Evolutionary conservation across 1,140 invertebrate genomes (phyloP).

Genomic region (Drosophila pseudoananassae): DNA sequence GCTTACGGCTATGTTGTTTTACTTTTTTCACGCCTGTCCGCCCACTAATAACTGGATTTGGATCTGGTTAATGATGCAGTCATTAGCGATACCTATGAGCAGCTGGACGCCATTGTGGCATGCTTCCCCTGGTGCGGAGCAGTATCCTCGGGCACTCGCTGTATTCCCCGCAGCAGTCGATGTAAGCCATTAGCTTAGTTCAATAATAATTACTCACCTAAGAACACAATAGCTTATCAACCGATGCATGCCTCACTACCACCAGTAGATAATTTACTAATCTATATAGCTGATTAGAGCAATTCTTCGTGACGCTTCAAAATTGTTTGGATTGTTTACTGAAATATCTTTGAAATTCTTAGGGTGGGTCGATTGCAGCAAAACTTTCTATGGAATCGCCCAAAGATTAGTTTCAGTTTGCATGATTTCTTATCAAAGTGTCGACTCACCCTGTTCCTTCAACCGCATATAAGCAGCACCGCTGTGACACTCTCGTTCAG

Average conservation of each 20-base stretch:
- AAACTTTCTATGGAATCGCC: slow-evolving; percentile 6
- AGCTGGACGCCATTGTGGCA: slow-evolving; percentile 88
- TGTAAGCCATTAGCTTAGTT: slow-evolving; percentile 66
- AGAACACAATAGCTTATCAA: slow-evolving; percentile 14
- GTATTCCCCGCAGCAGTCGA: slow-evolving; percentile 84
- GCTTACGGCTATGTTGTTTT: slow-evolving; percentile 69
- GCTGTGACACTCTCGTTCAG: neutral
- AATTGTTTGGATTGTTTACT: slow-evolving; percentile 24
- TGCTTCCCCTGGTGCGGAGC: slow-evolving; percentile 89
- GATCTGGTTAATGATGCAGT: slow-evolving; percentile 61
- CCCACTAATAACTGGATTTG: slow-evolving; percentile 47
- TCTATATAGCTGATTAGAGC: neutral
- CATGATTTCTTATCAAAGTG: slow-evolving; percentile 14
- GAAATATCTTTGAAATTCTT: neutral
- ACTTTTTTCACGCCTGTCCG: slow-evolving; percentile 59
- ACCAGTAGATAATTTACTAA: slow-evolving; percentile 23
- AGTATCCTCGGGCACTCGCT: slow-evolving; percentile 81
- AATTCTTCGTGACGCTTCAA: slow-evolving; percentile 24
- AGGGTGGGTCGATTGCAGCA: neutral
- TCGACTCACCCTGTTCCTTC: slow-evolving; percentile 15
- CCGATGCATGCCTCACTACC: slow-evolving; percentile 27
- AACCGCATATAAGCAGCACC: slow-evolving; percentile 32
- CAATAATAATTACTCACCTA: slow-evolving; percentile 4
- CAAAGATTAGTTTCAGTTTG: slow-evolving; percentile 3
- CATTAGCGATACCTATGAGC: slow-evolving; percentile 87